Conservation (phyloP, 30 jellyfish, hydroid and myxozoan species). For the Hydractinia symbiolongicarpus region DNA sequence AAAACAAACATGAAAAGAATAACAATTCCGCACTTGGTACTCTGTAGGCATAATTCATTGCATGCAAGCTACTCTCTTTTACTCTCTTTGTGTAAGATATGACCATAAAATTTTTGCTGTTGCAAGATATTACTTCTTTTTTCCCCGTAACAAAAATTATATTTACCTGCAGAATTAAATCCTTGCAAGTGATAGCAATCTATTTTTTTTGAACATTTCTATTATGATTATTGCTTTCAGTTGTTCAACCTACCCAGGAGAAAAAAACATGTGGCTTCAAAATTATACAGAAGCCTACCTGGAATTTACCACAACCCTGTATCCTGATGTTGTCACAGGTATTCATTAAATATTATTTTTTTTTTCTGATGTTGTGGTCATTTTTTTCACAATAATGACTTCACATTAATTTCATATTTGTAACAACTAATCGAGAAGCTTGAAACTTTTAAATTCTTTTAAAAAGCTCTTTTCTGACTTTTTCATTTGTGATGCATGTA, state of each 20-base stretch:
- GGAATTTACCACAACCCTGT: slow-evolving; percentile 41
- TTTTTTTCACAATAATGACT: too few relatives aligned
- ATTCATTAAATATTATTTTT: not conserved
- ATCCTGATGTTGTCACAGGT: slow-evolving; percentile 67
- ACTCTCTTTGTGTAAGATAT: too few relatives aligned
- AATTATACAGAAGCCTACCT: slow-evolving; percentile 60
- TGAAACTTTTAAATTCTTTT: not conserved
- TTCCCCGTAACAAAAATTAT: too few relatives aligned
- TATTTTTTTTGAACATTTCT: too few relatives aligned
- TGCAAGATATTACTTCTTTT: not conserved
- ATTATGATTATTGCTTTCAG: slow-evolving; percentile 5
- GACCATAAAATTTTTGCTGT: too few relatives aligned
- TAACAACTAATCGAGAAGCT: not conserved
- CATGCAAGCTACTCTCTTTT: too few relatives aligned
- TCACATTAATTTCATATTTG: too few relatives aligned
- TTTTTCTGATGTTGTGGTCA: too few relatives aligned
- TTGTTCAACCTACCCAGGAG: slow-evolving; percentile 29
- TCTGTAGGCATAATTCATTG: not conserved
- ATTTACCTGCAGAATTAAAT: too few relatives aligned
- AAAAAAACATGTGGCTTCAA: slow-evolving; percentile 46
- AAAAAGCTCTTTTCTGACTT: not conserved
- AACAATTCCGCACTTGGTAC: not conserved
- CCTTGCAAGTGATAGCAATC: too few relatives aligned
- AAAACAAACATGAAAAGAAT: not conserved
- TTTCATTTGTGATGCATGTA: not conserved